These are phyloP conservation scores for Synanthedon formicaeformis DNA, from an alignment of 2,888 invertebrate genomes.

Conservation along the genomic window DNA sequence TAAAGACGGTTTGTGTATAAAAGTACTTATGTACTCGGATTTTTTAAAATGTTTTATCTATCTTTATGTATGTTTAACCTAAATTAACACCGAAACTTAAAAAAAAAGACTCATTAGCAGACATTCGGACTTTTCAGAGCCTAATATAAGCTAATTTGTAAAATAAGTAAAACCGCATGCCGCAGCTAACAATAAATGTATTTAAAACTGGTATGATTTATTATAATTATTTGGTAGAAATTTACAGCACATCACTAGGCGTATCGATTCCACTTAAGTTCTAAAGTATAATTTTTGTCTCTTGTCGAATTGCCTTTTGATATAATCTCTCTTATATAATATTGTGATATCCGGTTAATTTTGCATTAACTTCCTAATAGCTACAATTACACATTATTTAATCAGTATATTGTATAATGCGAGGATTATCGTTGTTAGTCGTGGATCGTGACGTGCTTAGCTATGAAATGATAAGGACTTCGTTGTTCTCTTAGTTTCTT, in stretches of 20 bases:
- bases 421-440: slow-evolving; percentile 16
- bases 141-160: too few species aligned
- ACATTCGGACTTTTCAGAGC: too few species aligned
- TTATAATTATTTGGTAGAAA: too few species aligned
- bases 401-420: slow-evolving; percentile 36
- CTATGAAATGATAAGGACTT: slow-evolving; percentile 1
- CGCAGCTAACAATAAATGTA: too few species aligned
- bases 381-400: slow-evolving; percentile 41
- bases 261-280: not conserved
- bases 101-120: too few species aligned
- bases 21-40: too few species aligned
- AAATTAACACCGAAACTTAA: too few species aligned
- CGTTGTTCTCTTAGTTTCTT: not conserved
- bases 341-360: slow-evolving; percentile 22
- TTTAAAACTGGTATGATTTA: too few species aligned
- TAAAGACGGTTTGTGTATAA: too few species aligned
- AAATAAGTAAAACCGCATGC: too few species aligned
- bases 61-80: too few species aligned
- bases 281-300: not conserved
- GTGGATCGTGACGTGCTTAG: slow-evolving; percentile 30
- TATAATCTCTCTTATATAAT: not conserved
- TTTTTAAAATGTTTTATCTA: too few species aligned
- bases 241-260: not conserved
- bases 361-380: slow-evolving; percentile 39
- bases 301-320: not conserved